Percentiles rank a stretch among this genome's conserved stretches.
Conservation (phyloP, 1,140 invertebrate species). For the Nylanderia fulva region DNA sequence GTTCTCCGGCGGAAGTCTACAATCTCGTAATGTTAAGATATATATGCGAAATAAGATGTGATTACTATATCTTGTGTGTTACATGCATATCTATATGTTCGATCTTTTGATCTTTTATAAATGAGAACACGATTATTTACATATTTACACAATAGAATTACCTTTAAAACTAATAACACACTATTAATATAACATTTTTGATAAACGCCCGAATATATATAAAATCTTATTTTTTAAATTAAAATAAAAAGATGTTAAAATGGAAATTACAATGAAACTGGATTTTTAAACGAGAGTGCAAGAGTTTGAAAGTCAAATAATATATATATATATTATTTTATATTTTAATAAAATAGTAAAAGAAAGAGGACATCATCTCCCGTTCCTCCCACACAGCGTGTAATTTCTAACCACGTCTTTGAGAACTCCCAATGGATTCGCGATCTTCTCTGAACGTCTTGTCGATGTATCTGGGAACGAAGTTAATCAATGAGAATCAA, state of each 20-base stretch:
- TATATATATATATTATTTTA: too few species aligned
- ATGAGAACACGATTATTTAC: not conserved
- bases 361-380: not conserved
- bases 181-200: slow-evolving; percentile 4
- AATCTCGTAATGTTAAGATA: slow-evolving; percentile 14
- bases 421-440: slow-evolving; percentile 16
- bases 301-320: not conserved
- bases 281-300: too few species aligned
- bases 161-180: not conserved
- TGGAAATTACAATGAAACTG: not conserved
- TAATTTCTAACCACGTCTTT: slow-evolving; percentile 20
- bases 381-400: not conserved
- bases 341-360: slow-evolving; percentile 8
- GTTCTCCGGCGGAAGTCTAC: slow-evolving; percentile 26
- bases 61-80: not conserved
- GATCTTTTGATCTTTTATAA: not conserved
- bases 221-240: not conserved
- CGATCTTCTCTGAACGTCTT: not conserved
- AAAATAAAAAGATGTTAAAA: slow-evolving; percentile 4
- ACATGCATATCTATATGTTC: not conserved
- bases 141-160: not conserved
- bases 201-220: not conserved
- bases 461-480: not conserved
- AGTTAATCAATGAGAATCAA: slow-evolving; percentile 36
- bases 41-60: not conserved